Evolutionary conservation across 2,113 vertebrate species (phyloP).

Genomic region (Bucco capensis): DNA sequence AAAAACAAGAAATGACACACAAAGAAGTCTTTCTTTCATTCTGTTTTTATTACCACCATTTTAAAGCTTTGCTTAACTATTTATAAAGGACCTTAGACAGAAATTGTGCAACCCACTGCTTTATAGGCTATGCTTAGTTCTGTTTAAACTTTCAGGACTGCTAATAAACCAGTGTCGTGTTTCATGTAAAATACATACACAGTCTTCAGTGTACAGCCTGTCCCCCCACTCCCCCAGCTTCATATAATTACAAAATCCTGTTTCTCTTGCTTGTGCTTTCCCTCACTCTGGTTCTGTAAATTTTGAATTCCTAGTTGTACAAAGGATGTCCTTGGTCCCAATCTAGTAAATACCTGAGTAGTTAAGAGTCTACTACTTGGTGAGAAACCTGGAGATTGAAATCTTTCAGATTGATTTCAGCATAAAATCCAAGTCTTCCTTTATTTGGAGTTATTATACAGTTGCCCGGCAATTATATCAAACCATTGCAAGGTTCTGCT

Average conservation of each 20-base stretch:
- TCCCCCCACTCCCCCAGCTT: not conserved
- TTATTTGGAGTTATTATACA: not conserved
- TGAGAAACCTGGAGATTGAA: not conserved
- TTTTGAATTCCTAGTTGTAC: not conserved
- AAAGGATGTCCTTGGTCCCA: not conserved
- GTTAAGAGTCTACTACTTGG: not conserved
- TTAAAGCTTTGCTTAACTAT: not conserved
- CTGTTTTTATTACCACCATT: not conserved
- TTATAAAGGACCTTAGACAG: not conserved
- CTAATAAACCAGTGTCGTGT: not conserved
- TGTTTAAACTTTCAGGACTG: constrained; percentile 9
- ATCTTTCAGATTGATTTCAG: not conserved
- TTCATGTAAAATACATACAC: not conserved
- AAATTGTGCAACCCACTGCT: not conserved
- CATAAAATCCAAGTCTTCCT: not conserved
- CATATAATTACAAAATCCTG: not conserved
- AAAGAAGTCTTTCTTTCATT: not conserved
- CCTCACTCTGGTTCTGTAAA: not conserved
- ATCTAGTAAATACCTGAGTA: not conserved
- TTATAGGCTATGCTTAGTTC: not conserved
- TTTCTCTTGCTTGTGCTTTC: not conserved
- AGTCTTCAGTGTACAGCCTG: not conserved
- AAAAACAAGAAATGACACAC: not conserved
- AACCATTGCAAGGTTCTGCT: not conserved
- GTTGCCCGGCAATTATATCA: not conserved